Percentiles rank a stretch among this genome's conserved stretches.
These are phyloP conservation scores for Cancer borealis DNA, from an alignment of 2,888 invertebrate genomes.

Conservation along the genomic window DNA sequence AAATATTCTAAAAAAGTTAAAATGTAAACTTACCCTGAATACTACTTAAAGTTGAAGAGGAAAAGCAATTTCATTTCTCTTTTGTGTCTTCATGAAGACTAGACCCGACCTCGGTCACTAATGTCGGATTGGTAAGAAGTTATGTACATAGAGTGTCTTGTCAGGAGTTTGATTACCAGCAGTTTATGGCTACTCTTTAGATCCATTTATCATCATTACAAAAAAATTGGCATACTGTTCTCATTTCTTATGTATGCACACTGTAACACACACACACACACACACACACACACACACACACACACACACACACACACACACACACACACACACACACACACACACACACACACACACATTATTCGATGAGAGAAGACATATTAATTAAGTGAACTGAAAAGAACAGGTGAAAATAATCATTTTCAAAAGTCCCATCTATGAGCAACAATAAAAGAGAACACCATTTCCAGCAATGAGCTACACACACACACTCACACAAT, in stretches of 20 bases:
- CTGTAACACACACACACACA: not conserved
- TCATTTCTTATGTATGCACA: too few species aligned
- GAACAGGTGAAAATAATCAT: not conserved
- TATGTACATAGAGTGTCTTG: too few species aligned
- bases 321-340: slow-evolving; percentile 50
- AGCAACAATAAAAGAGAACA: not conserved
- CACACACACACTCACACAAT: not conserved
- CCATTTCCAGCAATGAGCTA: not conserved
- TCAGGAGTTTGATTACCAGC: too few species aligned
- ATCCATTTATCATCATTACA: too few species aligned
- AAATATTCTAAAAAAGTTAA: not conserved
- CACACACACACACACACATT: slow-evolving; percentile 22
- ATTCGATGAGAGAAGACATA: not conserved
- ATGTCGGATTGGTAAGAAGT: too few species aligned
- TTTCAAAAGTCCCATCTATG: not conserved
- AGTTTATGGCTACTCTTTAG: too few species aligned
- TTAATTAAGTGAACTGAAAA: not conserved
- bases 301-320: not conserved
- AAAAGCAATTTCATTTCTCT: not conserved
- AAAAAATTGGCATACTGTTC: not conserved
- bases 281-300: slow-evolving; percentile 15
- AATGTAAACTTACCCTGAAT: not conserved
- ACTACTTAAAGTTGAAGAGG: not conserved
- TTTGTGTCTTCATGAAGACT: not conserved
- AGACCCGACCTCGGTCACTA: too few species aligned